Evolutionary conservation across 2,797 vertebrate genomes (phyloP).

Genomic region (Pipistrellus nathusii): DNA sequence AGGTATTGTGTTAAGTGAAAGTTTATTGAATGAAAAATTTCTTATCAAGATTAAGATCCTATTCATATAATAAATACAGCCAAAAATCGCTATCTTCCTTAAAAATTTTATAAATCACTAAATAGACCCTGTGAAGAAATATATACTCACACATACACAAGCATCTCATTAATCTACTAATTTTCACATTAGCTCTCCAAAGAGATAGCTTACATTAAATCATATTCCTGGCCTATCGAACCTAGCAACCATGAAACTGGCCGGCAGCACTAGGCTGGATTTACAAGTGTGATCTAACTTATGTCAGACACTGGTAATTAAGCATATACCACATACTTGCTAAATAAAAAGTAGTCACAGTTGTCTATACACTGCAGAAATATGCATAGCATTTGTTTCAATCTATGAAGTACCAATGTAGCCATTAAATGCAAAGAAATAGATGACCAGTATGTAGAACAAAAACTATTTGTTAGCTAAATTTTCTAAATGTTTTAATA

Average conservation of each 20-base stretch:
- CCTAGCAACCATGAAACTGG: neutral
- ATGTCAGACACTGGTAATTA: neutral
- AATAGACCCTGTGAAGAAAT: neutral
- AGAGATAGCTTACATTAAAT: slow-evolving; percentile 11
- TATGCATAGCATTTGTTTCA: neutral
- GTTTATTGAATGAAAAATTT: neutral
- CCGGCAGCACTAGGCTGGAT: neutral
- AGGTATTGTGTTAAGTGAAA: neutral
- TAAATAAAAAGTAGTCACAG: neutral
- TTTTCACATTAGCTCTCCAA: neutral
- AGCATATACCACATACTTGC: neutral
- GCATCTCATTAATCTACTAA: neutral
- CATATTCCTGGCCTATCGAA: neutral
- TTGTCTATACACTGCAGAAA: slow-evolving; percentile 6
- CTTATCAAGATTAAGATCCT: neutral
- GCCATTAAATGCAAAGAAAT: neutral
- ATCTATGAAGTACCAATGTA: neutral
- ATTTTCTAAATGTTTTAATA: slow-evolving; percentile 51
- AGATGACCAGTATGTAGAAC: neutral
- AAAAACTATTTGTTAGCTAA: slow-evolving; percentile 35
- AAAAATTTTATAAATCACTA: slow-evolving; percentile 21
- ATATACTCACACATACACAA: neutral
- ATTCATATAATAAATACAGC: neutral
- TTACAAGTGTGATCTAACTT: slow-evolving; percentile 29
- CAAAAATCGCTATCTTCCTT: neutral